phyloP scores from a whole-genome alignment of 1,140 invertebrate genomes.

The Stegodyphus mimosarum region DNA sequence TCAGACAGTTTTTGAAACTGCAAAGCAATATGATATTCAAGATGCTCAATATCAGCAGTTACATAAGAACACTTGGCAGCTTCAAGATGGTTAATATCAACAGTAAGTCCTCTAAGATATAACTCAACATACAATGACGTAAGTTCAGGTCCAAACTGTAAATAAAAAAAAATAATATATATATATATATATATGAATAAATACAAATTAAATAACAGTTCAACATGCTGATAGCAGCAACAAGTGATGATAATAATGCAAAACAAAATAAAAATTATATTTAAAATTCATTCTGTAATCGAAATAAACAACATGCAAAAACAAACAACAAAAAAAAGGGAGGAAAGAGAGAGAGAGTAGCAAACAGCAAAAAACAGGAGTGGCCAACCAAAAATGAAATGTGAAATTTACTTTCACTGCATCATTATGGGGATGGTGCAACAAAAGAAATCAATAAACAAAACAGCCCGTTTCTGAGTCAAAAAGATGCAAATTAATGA shows the following conservation, averaged over 20 bases:
- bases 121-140: constrained; percentile 51
- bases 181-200: not conserved
- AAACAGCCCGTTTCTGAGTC: too few species aligned
- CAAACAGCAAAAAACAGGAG: too few species aligned
- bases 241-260: too few species aligned
- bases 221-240: not conserved
- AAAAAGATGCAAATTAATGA: too few species aligned
- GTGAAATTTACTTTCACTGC: too few species aligned
- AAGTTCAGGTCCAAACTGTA: constrained; percentile 49
- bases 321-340: not conserved
- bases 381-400: too few species aligned
- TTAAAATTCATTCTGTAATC: too few species aligned
- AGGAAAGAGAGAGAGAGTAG: not conserved
- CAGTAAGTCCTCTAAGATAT: constrained; percentile 49
- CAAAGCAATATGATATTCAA: constrained; percentile 47
- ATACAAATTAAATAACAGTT: not conserved
- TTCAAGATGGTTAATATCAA: constrained; percentile 53
- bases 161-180: constrained; percentile 1
- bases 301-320: too few species aligned
- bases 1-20: constrained; percentile 46
- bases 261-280: too few species aligned
- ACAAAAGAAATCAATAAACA: too few species aligned
- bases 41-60: not conserved
- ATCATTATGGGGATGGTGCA: too few species aligned
- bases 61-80: not conserved